phyloP scores from a whole-genome alignment of 2,113 vertebrate species.

The Lophochroa leadbeateri region DNA sequence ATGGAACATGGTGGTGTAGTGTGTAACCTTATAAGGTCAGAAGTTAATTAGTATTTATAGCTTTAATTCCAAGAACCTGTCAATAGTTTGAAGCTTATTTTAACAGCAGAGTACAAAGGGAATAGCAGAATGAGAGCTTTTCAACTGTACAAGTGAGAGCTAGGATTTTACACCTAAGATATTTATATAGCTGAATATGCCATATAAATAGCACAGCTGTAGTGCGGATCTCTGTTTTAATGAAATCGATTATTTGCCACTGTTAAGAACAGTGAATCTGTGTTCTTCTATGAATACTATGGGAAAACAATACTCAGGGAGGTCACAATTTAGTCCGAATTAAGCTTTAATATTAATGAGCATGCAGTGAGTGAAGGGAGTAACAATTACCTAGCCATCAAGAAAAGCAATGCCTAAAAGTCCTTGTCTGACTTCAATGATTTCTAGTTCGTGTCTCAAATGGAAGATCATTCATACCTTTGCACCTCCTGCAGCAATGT shows the following conservation, averaged over 20 bases:
- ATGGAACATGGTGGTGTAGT: background rate
- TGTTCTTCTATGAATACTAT: background rate
- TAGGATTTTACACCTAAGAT: background rate
- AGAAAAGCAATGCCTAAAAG: background rate
- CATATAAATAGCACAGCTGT: background rate
- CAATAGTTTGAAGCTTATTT: background rate
- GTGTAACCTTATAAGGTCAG: background rate
- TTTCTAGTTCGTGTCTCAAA: background rate
- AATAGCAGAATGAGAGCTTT: background rate
- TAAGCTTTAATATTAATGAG: background rate
- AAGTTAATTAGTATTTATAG: constrained; percentile 26
- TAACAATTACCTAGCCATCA: background rate
- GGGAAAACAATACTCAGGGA: background rate
- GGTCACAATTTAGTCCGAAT: background rate
- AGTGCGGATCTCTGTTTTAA: background rate
- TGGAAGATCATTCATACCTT: background rate
- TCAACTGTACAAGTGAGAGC: background rate
- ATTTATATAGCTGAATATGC: background rate
- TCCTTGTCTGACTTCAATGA: background rate
- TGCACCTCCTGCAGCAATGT: background rate
- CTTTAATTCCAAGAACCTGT: background rate
- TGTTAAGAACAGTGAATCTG: background rate
- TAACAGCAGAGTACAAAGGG: background rate
- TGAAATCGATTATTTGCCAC: background rate
- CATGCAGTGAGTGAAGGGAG: background rate